phyloP scores from a whole-genome alignment of 2,113 vertebrate genomes.

The Polyodon spathula region DNA sequence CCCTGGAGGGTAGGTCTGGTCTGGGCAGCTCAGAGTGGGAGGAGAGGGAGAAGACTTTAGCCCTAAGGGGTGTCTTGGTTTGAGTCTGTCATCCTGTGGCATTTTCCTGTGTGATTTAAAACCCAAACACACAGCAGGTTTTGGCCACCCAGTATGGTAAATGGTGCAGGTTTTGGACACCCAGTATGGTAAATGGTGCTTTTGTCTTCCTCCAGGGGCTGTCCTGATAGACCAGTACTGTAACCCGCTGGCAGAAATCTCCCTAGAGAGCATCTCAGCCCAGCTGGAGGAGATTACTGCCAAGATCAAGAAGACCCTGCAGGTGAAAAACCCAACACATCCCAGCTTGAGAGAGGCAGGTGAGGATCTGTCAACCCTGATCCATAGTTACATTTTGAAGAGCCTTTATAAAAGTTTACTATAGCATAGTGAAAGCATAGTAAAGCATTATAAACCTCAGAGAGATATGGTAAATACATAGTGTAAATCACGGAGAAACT shows the following conservation, averaged over 20 bases:
- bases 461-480: background rate
- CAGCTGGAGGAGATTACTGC: conserved; percentile 77
- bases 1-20: conserved; percentile 70
- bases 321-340: conserved; percentile 72
- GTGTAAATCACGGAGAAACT: no score
- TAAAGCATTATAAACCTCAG: no score
- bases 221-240: conserved; percentile 91
- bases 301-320: conserved; percentile 77
- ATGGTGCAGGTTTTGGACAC: no score
- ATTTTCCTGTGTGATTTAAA: no score
- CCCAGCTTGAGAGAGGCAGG: conserved; percentile 63
- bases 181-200: no score
- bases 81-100: no score
- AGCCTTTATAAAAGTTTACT: no score
- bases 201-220: conserved; percentile 57
- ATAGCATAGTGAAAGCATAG: no score
- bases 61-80: no score
- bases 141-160: no score
- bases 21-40: background rate
- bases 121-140: no score
- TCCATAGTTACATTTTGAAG: conserved; percentile 1
- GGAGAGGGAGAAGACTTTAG: background rate
- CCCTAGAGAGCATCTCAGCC: conserved; percentile 63
- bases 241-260: conserved; percentile 83
- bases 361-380: conserved; percentile 17